These are phyloP conservation scores for Agapetus fuscipes DNA, from an alignment of 2,888 invertebrate genomes.

Conservation along the genomic window DNA sequence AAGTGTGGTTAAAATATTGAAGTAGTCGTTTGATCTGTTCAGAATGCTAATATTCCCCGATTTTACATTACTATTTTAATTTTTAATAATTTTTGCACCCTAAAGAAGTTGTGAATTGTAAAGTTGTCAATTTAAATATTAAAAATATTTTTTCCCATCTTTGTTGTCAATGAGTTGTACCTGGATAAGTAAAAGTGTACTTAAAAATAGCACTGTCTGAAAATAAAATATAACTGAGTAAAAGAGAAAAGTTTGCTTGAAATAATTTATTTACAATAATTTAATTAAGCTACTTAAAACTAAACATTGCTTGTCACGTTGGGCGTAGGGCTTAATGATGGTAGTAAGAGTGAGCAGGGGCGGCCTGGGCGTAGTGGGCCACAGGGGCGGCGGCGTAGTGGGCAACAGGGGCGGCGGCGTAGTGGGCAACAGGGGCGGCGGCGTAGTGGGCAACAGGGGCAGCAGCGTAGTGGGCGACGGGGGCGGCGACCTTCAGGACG, in stretches of 20 bases:
- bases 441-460: slow-evolving; percentile 9
- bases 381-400: slow-evolving; percentile 9
- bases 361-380: slow-evolving; percentile 7
- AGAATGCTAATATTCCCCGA: too few species aligned
- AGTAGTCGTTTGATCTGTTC: too few species aligned
- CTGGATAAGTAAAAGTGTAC: too few species aligned
- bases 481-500: slow-evolving; percentile 5
- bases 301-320: background rate
- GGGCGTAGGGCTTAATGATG: slow-evolving; percentile 2
- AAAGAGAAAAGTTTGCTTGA: background rate
- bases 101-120: too few species aligned
- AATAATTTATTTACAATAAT: slow-evolving; percentile 3
- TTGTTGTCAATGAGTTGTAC: too few species aligned
- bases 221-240: too few species aligned
- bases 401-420: slow-evolving; percentile 9
- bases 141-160: too few species aligned
- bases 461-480: slow-evolving; percentile 7
- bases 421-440: slow-evolving; percentile 13
- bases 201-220: too few species aligned
- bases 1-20: too few species aligned
- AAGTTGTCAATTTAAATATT: too few species aligned
- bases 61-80: too few species aligned
- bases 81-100: too few species aligned
- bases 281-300: slow-evolving; percentile 2
- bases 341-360: slow-evolving; percentile 11